Evolutionary conservation across 2,888 invertebrate species (phyloP), one percentile per base, ranked within the genome.

Genomic region (Caenorhabditis zanzibari): DNA sequence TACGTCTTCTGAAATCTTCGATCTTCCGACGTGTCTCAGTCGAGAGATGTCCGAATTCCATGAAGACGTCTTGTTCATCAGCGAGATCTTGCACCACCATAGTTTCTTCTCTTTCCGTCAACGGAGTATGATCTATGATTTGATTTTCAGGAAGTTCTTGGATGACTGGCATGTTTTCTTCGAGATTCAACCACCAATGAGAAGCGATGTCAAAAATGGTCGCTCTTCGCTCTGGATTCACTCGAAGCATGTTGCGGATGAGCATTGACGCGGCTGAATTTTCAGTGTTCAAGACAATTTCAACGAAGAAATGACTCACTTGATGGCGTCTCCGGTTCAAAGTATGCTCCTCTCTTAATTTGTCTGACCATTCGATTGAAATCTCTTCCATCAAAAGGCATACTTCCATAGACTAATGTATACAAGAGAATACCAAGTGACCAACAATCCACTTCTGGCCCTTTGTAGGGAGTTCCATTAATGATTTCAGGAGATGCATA

Each of bases 301-400:
- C 35, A 32, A 26, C 16, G 9, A 22, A 2, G 56, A 38, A 16
- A 19, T 16, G 16, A 66, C 86, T 66, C 14, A 89, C 88, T 88
- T 38, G 98, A 97, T 58, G 96, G 96, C 90, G 95, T 96, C 91
- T 96, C 96, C 61, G 98, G 98, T 93, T 98, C 98, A 92, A 96
- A 97, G 93, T 98, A 99, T 93, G 97, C 97, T 6, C 98, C 98
- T 92, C 96, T 96, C 90, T 97, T 97, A 92, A 98, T 98, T 94
- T 98, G 97, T 92, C 96, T 95, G 86, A 97, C 97, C 92, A 99
- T 95, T 91, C 96, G 95, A 93, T 97, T 97, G 93, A 98, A 98
- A 94, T 98, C 97, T 52, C 88, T 96, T 83, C 98, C 98, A 94
- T 98, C 98, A 93, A 98, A 98, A 72, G 95, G 99, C 99, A 99